Evolutionary conservation across 2,797 vertebrate species (phyloP), one percentile per base, ranked within the genome.

Genomic region (Clarias fuscus): DNA sequence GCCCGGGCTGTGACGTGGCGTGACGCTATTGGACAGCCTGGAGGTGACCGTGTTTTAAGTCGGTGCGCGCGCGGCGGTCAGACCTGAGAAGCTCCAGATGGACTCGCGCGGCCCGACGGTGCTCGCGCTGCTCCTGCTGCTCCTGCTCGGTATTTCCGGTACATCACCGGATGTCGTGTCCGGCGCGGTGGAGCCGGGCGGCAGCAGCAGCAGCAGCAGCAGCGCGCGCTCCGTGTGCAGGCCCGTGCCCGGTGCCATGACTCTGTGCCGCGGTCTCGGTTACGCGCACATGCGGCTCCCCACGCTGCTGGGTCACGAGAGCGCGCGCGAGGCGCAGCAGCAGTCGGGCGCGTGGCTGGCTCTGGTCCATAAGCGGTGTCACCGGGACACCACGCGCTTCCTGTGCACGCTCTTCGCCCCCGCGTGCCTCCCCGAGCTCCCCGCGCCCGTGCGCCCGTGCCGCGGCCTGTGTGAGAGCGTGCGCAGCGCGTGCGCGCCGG

Each of bases 371-470:
- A 97, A 96, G 85, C 93, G 92, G 81, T 96, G 96, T 90, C 96
- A 96, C 91, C 85, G 84, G 20, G 95, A 97, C 91, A 95, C 95
- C 73, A 95, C 94, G 89, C 96, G 94, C 92, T 96, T 96, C 89
- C 92, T 97, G 83, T 97, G 96, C 92, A 96, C 96, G 8, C 94
- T 96, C 22, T 96, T 96, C 43, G 95, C 95, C 3, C 96, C 96
- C 18, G 95, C 96, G 85, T 97, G 96, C 71, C 86, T 96, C 22
- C 92, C 93, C 71, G 95, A 96, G 86, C 88, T 96, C 86, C 70
- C 91, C 84, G 93, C 91, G 27, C 92, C 95, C 1, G 89, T 97
- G 1, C 93, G 92, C 62, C 96, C 96, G 17, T 97, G 96, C 87
- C 58, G 92, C 77, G 89, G 89, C 80, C 93, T 96, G 65, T 97